Conservation (phyloP, 1,140 invertebrate genomes). For the Ceratosolen solmsi region DNA sequence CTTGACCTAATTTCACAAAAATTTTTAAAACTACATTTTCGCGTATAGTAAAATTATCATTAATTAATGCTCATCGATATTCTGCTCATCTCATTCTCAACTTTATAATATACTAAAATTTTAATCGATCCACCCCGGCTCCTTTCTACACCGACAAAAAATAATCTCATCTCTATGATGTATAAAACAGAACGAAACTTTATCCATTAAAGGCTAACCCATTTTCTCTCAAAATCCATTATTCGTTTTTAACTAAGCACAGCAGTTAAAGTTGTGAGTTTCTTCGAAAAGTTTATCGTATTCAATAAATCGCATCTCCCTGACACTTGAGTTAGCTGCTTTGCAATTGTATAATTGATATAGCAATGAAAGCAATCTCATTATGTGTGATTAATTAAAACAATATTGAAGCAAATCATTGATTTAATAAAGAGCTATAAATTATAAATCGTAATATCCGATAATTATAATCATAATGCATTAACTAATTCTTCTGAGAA, state of each 20-base stretch:
- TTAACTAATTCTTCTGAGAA: background rate
- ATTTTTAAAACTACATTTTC: no score
- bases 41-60: no score
- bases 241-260: background rate
- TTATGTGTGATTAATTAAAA: no score
- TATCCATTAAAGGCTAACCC: background rate
- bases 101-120: no score
- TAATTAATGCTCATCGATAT: background rate
- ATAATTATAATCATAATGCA: no score
- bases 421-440: no score
- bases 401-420: no score
- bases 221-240: background rate
- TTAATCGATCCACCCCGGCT: no score
- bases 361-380: background rate
- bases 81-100: background rate
- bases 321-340: background rate
- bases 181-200: background rate
- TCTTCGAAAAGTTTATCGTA: background rate
- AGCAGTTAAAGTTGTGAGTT: background rate
- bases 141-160: background rate
- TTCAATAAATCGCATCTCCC: background rate
- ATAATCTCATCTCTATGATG: background rate
- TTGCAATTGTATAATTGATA: background rate
- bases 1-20: no score
- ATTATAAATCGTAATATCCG: no score